These are phyloP conservation scores for Podarcis lilfordi DNA, from an alignment of 2,797 vertebrate genomes.

Conservation along the genomic window DNA sequence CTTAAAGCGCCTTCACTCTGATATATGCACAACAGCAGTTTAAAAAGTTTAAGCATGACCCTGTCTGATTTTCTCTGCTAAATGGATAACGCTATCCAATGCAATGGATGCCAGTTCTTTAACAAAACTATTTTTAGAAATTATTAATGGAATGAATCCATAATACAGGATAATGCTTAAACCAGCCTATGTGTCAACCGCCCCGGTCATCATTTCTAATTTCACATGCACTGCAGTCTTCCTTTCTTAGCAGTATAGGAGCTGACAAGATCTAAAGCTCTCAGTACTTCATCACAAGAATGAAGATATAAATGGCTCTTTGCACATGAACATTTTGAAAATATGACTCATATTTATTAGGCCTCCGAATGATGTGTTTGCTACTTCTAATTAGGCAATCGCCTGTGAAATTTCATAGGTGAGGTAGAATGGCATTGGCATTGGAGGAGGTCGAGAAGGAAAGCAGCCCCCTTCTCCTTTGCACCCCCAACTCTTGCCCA, in stretches of 20 bases:
- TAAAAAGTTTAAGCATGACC: conserved; percentile 24
- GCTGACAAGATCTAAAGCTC: conserved; percentile 1
- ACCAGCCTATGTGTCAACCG: neutral
- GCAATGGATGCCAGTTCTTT: conserved; percentile 37
- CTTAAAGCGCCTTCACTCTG: no score
- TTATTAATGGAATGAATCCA: neutral
- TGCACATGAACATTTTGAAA: neutral
- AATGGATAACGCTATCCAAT: conserved; percentile 54
- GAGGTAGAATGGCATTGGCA: neutral
- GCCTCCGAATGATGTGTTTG: neutral
- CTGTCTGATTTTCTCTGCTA: conserved; percentile 31
- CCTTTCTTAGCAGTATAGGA: neutral
- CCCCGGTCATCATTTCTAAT: neutral
- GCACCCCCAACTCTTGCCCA: neutral
- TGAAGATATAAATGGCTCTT: neutral
- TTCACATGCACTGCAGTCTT: neutral
- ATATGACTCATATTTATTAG: neutral
- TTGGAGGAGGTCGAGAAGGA: neutral
- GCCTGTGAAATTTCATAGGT: neutral
- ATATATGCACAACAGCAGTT: no score
- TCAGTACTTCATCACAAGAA: neutral
- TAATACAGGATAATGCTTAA: conserved; percentile 33
- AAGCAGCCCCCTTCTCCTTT: neutral
- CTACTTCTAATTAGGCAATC: neutral
- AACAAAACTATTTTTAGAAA: conserved; percentile 53